Conservation (phyloP, 1,140 invertebrate species). For the Chionoecetes opilio region DNA sequence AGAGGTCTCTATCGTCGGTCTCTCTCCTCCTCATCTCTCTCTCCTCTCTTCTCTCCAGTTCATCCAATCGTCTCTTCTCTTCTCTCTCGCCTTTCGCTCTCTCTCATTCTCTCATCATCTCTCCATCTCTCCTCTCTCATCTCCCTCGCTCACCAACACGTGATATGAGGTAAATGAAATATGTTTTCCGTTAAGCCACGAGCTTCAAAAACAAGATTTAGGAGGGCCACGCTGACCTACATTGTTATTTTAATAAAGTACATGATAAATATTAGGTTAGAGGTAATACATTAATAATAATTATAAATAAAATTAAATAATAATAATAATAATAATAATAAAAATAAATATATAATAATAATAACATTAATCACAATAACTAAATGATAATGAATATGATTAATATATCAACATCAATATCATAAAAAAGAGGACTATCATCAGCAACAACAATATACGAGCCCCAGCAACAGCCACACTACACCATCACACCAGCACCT, state of each 20-base stretch:
- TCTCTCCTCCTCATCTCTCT: too few species aligned
- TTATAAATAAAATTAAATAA: background rate
- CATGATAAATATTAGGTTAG: background rate
- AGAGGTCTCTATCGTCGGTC: too few species aligned
- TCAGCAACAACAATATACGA: background rate
- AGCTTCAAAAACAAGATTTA: too few species aligned
- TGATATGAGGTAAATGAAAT: background rate
- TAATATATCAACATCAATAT: background rate
- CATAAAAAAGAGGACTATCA: too few species aligned
- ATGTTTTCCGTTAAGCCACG: background rate
- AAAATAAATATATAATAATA: too few species aligned
- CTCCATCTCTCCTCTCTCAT: slow-evolving; percentile 14
- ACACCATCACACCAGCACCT: background rate
- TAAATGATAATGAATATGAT: too few species aligned
- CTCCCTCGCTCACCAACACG: background rate
- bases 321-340: background rate
- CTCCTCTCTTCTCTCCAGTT: too few species aligned
- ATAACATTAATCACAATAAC: background rate
- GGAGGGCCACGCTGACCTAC: too few species aligned
- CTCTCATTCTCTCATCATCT: too few species aligned
- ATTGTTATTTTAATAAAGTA: background rate
- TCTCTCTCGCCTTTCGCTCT: too few species aligned
- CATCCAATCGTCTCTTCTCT: too few species aligned
- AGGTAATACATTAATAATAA: background rate
- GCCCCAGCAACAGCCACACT: background rate